phyloP scores from a whole-genome alignment of 2,113 vertebrate species.

The Malaclemys terrapin region DNA sequence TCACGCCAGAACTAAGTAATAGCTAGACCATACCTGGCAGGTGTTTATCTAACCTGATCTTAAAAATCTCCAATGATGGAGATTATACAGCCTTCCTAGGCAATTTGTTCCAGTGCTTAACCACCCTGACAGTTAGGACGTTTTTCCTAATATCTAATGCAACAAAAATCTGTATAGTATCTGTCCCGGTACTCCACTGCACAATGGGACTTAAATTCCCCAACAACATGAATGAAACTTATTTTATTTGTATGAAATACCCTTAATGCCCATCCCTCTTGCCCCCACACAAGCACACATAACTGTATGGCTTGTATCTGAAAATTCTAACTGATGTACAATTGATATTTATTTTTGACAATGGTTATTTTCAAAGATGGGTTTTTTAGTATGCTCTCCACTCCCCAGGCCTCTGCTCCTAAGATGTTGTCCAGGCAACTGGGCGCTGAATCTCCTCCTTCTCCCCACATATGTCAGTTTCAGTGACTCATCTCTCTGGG shows the following conservation, averaged over 20 bases:
- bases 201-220: not conserved
- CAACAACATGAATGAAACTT: accelerated
- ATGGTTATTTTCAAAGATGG: not conserved
- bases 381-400: not conserved
- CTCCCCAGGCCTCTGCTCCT: not conserved
- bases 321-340: not conserved
- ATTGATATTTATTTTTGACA: not conserved
- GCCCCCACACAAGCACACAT: not conserved
- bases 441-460: not conserved
- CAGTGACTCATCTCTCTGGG: not conserved
- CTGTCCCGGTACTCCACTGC: not conserved
- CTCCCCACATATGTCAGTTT: not conserved
- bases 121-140: no score
- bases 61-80: no score
- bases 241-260: not conserved
- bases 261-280: not conserved
- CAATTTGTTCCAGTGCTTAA: no score
- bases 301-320: not conserved
- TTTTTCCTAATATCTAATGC: not conserved
- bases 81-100: no score
- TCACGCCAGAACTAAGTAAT: no score
- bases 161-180: not conserved
- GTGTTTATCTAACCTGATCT: no score
- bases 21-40: no score
- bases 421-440: not conserved